Percentiles rank a stretch among this genome's conserved stretches.
Conservation (phyloP, 2,113 vertebrate species). For the Oreochromis aureus region DNA sequence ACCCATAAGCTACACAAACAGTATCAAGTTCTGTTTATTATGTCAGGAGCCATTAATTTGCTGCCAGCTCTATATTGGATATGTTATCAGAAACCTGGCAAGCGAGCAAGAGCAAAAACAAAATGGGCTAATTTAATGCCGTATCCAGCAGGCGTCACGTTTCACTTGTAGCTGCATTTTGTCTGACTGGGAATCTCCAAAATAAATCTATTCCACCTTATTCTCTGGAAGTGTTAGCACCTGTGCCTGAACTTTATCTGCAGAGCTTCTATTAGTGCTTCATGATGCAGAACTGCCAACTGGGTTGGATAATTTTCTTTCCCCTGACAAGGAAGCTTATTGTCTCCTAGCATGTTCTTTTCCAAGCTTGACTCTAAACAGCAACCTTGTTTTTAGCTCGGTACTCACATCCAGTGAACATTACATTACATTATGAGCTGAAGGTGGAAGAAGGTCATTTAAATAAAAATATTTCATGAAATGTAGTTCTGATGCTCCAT, state of each 20-base stretch:
- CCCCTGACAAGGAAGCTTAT: slow-evolving; percentile 34
- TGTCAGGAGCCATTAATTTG: slow-evolving; percentile 60
- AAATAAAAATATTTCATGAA: neutral
- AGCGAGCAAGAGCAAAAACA: slow-evolving; percentile 5
- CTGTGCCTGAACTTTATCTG: slow-evolving; percentile 24
- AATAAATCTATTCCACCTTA: slow-evolving; percentile 29
- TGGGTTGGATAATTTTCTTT: slow-evolving; percentile 15
- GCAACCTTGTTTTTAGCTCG: neutral
- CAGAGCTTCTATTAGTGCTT: slow-evolving; percentile 25
- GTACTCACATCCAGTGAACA: neutral
- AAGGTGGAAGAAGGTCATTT: neutral
- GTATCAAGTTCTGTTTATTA: slow-evolving; percentile 57
- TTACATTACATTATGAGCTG: neutral
- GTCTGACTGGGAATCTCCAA: slow-evolving; percentile 38
- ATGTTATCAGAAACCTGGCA: slow-evolving; percentile 56
- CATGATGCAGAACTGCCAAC: slow-evolving; percentile 34
- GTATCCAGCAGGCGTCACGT: slow-evolving; percentile 51
- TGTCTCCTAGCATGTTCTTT: neutral
- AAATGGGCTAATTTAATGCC: slow-evolving; percentile 59
- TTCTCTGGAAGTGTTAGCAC: slow-evolving; percentile 34
- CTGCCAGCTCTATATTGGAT: slow-evolving; percentile 50
- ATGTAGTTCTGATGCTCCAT: neutral
- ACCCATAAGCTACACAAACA: slow-evolving; percentile 31
- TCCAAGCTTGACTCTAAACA: neutral
- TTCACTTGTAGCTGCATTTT: slow-evolving; percentile 32